These are phyloP conservation scores for Boleophthalmus pectinirostris DNA, from an alignment of 2,113 vertebrate species.

Conservation along the genomic window DNA sequence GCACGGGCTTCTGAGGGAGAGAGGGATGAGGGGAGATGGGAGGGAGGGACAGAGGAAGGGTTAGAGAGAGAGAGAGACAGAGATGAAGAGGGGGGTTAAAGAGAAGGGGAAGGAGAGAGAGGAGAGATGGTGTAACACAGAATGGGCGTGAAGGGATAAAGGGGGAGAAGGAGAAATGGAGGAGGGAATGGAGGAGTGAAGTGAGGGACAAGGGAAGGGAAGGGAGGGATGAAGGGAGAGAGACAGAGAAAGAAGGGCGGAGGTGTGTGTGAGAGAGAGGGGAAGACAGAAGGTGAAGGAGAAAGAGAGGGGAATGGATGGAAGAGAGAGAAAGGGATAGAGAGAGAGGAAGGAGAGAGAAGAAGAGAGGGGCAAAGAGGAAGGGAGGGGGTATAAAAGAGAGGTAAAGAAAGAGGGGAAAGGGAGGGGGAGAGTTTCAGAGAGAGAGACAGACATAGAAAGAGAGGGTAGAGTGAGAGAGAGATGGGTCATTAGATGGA, in stretches of 20 bases:
- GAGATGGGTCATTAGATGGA: no score
- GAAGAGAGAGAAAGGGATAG: no score
- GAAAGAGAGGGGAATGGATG: not conserved
- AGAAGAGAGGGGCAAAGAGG: not conserved
- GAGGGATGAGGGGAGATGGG: conserved; percentile 33
- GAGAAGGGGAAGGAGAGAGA: no score
- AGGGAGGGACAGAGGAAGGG: not conserved
- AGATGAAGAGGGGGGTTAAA: not conserved
- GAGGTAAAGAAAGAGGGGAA: no score
- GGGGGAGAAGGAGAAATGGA: conserved; percentile 21
- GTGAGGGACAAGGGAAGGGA: not conserved
- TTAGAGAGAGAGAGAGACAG: not conserved
- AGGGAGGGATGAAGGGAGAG: conserved; percentile 1
- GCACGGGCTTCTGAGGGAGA: conserved; percentile 70
- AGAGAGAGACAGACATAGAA: no score
- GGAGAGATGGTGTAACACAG: not conserved
- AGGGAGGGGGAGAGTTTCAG: no score
- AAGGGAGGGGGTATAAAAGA: no score
- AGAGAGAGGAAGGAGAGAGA: not conserved
- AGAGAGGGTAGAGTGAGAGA: no score
- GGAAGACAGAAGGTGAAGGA: not conserved
- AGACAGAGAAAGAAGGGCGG: not conserved
- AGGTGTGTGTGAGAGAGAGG: not conserved
- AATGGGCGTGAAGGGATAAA: not conserved
- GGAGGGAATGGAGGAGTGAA: no score